phyloP scores from a whole-genome alignment of 1,140 invertebrate genomes.

The Pteromalus puparum region DNA sequence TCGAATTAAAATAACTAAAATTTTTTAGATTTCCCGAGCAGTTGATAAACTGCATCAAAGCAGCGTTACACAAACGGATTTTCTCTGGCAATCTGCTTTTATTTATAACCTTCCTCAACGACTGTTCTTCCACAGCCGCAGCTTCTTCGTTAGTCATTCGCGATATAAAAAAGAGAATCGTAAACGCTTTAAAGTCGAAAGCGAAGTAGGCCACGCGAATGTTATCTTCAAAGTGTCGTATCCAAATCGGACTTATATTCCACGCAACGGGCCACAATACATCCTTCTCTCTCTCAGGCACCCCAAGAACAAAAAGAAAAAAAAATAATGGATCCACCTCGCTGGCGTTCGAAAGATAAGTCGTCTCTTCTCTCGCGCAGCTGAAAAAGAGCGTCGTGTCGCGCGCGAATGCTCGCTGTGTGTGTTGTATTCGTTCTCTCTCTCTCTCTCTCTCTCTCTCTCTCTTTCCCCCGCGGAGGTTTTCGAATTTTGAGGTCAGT shows the following conservation, averaged over 20 bases:
- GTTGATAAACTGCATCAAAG: no score
- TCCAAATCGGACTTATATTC: not conserved
- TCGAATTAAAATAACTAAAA: not conserved
- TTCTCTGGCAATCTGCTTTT: not conserved
- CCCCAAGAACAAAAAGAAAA: no score
- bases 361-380: not conserved
- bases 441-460: conserved; percentile 54
- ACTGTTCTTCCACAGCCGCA: not conserved
- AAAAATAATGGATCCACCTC: no score
- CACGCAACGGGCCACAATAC: not conserved
- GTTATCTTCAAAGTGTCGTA: no score
- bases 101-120: not conserved
- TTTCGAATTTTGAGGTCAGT: conserved; percentile 57
- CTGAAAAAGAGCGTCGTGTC: conserved; percentile 4
- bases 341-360: not conserved
- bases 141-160: not conserved
- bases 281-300: not conserved
- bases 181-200: not conserved
- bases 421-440: conserved; percentile 2
- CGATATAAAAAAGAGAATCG: not conserved
- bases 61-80: not conserved
- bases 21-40: not conserved
- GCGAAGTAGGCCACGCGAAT: not conserved
- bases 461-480: conserved; percentile 53
- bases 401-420: not conserved